Evolutionary conservation across 37 sponge, comb jelly and placozoan genomes (phyloP).

Genomic region (Haliclona indistincta): DNA sequence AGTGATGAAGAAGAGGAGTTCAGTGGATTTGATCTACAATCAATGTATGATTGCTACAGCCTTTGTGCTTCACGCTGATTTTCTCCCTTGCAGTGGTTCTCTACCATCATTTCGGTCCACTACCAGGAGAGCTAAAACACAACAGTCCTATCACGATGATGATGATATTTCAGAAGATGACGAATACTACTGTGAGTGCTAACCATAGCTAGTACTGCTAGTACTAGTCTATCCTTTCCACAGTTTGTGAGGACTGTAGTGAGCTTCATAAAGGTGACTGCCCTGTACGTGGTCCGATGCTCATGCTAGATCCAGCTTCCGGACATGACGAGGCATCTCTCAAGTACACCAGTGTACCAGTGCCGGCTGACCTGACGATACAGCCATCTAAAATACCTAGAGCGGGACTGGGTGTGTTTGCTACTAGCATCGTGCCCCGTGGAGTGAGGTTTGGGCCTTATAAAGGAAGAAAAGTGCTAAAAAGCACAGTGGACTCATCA

Average conservation of each 20-base stretch:
- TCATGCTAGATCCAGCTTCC: constrained; percentile 21
- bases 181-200: no score
- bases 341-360: constrained; percentile 37
- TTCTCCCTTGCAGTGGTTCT: no score
- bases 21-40: no score
- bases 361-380: constrained; percentile 69
- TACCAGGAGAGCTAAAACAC: no score
- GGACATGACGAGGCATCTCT: constrained; percentile 48
- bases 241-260: constrained; percentile 70
- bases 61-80: no score
- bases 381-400: constrained; percentile 50
- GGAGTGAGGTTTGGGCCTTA: constrained; percentile 70
- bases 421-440: constrained; percentile 43
- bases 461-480: constrained; percentile 31
- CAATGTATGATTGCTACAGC: no score
- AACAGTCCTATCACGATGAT: no score
- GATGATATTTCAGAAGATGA: no score
- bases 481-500: constrained; percentile 21
- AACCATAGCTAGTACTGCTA: no score
- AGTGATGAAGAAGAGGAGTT: no score
- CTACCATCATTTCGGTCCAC: no score
- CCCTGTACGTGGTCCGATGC: constrained; percentile 55
- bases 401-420: constrained; percentile 76
- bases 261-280: constrained; percentile 57
- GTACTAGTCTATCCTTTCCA: no score